These are phyloP conservation scores for Donacobius atricapilla DNA, from an alignment of 2,113 vertebrate species.

Conservation along the genomic window DNA sequence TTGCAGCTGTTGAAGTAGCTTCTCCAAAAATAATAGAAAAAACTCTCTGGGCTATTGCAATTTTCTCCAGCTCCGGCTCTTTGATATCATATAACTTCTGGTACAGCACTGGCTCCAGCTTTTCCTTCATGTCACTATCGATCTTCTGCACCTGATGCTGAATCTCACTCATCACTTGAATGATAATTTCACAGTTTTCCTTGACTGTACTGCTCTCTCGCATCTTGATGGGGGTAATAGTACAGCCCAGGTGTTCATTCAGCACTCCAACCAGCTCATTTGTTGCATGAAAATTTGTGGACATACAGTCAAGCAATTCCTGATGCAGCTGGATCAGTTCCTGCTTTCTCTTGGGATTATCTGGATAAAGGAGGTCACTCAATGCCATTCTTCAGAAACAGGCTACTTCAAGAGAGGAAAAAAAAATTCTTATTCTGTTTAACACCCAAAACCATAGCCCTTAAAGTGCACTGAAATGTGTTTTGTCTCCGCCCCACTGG, in stretches of 20 bases:
- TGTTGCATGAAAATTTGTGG: slow-evolving; percentile 68
- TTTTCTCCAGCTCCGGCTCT: slow-evolving; percentile 73
- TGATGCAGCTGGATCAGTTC: slow-evolving; percentile 71
- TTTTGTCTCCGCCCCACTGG: not conserved
- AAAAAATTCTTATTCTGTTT: not conserved
- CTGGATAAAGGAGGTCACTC: slow-evolving; percentile 75
- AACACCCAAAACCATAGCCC: not conserved
- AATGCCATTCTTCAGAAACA: slow-evolving; percentile 65
- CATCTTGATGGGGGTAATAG: slow-evolving; percentile 62
- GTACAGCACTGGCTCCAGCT: slow-evolving; percentile 74
- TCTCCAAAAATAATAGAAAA: slow-evolving; percentile 74
- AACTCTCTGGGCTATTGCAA: slow-evolving; percentile 72
- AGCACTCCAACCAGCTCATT: slow-evolving; percentile 68
- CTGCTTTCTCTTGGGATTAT: slow-evolving; percentile 72
- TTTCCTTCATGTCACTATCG: slow-evolving; percentile 71
- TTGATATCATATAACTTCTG: slow-evolving; percentile 76
- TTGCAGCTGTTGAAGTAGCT: slow-evolving; percentile 68
- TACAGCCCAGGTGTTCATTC: slow-evolving; percentile 70
- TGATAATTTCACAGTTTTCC: slow-evolving; percentile 77
- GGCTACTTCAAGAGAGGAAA: slow-evolving; percentile 41
- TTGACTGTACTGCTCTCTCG: slow-evolving; percentile 69
- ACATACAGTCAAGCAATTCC: slow-evolving; percentile 70
- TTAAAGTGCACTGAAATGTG: not conserved
- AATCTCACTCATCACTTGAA: slow-evolving; percentile 67
- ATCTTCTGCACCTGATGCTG: slow-evolving; percentile 73